Conservation (phyloP, 2,888 invertebrate genomes). For the Aphodius sticticus region DNA sequence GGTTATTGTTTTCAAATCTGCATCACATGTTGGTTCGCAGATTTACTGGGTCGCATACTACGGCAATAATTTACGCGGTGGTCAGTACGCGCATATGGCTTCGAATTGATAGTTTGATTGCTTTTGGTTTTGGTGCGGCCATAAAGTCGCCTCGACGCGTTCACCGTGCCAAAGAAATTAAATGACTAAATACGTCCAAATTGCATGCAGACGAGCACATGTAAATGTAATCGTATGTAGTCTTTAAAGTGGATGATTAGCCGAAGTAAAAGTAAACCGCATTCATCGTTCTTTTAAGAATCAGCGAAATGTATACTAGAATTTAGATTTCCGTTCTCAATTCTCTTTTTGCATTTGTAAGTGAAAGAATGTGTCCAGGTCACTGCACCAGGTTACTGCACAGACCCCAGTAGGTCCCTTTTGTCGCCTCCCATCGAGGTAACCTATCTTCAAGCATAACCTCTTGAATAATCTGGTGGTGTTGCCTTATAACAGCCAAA, state of each 20-base stretch:
- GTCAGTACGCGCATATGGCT: not conserved
- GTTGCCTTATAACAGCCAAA: too few species aligned
- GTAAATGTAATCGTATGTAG: not conserved
- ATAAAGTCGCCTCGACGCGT: not conserved
- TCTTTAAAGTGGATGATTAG: not conserved
- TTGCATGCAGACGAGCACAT: not conserved
- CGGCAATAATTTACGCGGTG: not conserved
- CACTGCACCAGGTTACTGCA: too few species aligned
- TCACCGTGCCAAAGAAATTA: not conserved
- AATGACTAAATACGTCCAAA: not conserved
- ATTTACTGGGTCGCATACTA: constrained; percentile 22
- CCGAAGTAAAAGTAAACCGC: not conserved
- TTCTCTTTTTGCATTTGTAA: not conserved
- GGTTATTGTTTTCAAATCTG: constrained; percentile 25
- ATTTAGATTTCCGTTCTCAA: not conserved
- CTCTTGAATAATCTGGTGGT: too few species aligned
- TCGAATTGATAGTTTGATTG: not conserved
- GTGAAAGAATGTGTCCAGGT: too few species aligned
- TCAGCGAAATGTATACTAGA: not conserved
- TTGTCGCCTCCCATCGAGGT: too few species aligned
- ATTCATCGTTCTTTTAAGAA: not conserved
- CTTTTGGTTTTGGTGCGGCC: not conserved
- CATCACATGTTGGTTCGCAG: constrained; percentile 8
- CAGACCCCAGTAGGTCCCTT: too few species aligned
- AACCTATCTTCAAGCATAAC: too few species aligned